Conservation (phyloP, 2,113 vertebrate species). For the Tauraco erythrolophus region DNA sequence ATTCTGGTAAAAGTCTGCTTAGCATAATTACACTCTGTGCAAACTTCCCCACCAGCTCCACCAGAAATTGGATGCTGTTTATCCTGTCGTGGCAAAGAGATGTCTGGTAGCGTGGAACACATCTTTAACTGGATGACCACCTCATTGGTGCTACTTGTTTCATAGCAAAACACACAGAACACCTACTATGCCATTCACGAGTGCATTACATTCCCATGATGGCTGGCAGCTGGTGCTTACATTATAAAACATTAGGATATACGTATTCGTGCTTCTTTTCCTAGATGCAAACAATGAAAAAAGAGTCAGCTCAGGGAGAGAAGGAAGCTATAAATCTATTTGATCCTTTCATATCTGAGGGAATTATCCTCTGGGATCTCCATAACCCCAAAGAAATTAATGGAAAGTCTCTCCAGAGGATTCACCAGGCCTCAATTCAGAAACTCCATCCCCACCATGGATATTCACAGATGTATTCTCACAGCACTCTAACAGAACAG, state of each 20-base stretch:
- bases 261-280: not conserved
- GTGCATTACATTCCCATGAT: not conserved
- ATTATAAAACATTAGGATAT: not conserved
- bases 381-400: not conserved
- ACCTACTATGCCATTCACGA: not conserved
- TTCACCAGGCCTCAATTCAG: not conserved
- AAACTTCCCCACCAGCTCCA: not conserved
- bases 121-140: not conserved
- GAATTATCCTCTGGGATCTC: not conserved
- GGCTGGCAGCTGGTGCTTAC: not conserved
- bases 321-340: not conserved
- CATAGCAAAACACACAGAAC: not conserved
- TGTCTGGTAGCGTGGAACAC: not conserved
- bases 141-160: not conserved
- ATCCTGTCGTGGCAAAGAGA: not conserved
- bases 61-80: not conserved
- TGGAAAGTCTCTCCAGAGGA: not conserved
- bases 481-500: not conserved
- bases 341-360: not conserved
- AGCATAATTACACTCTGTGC: not conserved
- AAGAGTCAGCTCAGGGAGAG: not conserved
- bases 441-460: not conserved
- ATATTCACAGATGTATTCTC: not conserved
- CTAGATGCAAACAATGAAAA: not conserved
- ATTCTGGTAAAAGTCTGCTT: not conserved